Evolutionary conservation across 2,888 invertebrate genomes (phyloP), one percentile per base, ranked within the genome.

Genomic region (Gibbula magus): DNA sequence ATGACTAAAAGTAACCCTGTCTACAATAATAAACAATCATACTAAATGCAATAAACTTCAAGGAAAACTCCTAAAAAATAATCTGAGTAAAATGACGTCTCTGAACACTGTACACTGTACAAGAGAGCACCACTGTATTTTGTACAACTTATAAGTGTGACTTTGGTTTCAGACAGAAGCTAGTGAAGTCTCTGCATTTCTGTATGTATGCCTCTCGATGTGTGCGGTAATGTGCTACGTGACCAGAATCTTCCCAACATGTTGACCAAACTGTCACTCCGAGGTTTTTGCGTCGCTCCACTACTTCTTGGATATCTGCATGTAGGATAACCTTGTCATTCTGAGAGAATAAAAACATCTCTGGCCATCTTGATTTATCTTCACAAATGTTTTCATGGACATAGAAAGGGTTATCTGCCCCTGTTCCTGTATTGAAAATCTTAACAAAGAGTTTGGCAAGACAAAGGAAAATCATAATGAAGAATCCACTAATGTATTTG

Each of bases 301-400:
- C 94, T 88, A 96, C 95, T 82, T 95, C 94, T 90, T 96, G 95
- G 80, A 96, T 94, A 90, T 96, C 96, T 94, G 95, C 87, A 78
- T 94, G 94, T 0, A 94, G 94, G 87, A 96, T 95, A 56, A 96
- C 93, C 79, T 94, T 94, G 91, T 96, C 96, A 2, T 94, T 94
- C 87, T 95, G 95, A 0, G 96, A 96, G 89, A 95, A 96, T 67
- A 96, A 94, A 92, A 95, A 96, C 84, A 96, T 93, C 91, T 96
- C 96, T 0, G 96, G 96, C 93, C 95, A 95, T 74, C 93, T 93
- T 86, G 94, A 94, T 25, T 93, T 92, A 87, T 96, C 95, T 82
- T 94, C 94, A 85, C 94, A 87, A 77, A 92, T 87, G 18, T 83
- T 84, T 20, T 88, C 87, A 81, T 83, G 90, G 25, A 88, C 73